phyloP scores from a whole-genome alignment of 2,113 vertebrate genomes.

The Heterotilapia buettikoferi region DNA sequence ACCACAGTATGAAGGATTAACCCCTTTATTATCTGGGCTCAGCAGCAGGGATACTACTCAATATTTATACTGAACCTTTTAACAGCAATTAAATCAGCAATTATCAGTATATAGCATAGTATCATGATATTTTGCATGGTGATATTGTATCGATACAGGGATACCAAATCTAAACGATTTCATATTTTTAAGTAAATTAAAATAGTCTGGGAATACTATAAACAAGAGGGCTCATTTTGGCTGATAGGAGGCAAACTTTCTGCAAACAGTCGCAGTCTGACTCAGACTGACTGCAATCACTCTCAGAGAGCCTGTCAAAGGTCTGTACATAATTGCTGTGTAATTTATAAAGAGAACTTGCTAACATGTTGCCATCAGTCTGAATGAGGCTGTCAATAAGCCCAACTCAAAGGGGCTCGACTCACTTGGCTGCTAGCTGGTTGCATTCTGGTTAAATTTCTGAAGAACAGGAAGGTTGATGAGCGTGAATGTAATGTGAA shows the following conservation, averaged over 20 bases:
- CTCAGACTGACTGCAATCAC: neutral
- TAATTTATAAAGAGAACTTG: neutral
- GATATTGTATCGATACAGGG: neutral
- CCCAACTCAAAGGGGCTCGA: neutral
- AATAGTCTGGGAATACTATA: neutral
- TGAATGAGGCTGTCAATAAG: neutral
- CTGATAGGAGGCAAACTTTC: neutral
- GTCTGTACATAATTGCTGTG: neutral
- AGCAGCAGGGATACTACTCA: neutral
- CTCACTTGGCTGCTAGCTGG: neutral
- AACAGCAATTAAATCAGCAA: neutral
- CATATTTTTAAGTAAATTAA: neutral
- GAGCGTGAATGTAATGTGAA: fast-evolving
- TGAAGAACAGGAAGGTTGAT: neutral
- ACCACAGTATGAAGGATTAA: neutral
- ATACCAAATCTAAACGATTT: neutral
- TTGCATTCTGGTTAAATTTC: neutral
- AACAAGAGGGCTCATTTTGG: neutral
- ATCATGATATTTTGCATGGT: neutral
- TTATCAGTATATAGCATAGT: neutral
- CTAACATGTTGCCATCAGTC: neutral
- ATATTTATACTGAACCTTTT: neutral
- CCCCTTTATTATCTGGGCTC: neutral
- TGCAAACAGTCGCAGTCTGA: neutral
- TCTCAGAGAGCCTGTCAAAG: neutral